Base-by-base conservation (phyloP, 1,140 invertebrate genomes). In the Mycetomoellerius zeteki region DNA sequence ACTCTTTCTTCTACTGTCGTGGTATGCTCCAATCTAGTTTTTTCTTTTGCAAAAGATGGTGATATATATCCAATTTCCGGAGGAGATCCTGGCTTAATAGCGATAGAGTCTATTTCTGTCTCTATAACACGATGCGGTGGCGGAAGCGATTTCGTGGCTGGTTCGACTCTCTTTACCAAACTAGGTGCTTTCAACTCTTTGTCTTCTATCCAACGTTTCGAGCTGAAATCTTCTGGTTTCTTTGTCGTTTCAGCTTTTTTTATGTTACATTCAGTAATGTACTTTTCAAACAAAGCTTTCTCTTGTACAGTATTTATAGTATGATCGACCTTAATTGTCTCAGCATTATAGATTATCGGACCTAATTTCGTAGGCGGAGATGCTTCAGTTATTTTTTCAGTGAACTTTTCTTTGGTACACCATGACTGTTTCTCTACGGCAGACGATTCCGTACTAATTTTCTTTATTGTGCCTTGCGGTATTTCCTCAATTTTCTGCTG, bases 21-120 rank as follows among this genome's bases (percentile, higher is more conserved):
- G 1, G 96, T 95, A 87, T 96, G 37, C 6, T 84, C 54, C 4
- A 47, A 24, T 24, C 24, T 1, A 47, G 27, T 95, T 0, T 96
- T 96, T 81, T 95, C 95, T 16, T 96, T 94, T 5, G 82, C 12
- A 19, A 88, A 27, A 60, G 94, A 94, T 8, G 94, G 93, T 56
- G 96, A 95, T 5, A 96, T 96, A 92, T 96, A 97, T 16, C 96
- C 96, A 16, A 97, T 97, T 94, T 97, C 96, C 24, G 97, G 96
- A 12, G 97, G 96, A 1, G 96, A 95, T 16, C 97, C 97, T 0
- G 96, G 97, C 92, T 97, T 95, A 14, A 97, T 90, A 64, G 86
- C 67, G 37, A 93, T 58, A 64, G 86, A 37, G 72, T 91, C 86
- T 7, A 58, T 24, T 62, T 86, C 86, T 1, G 91, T 67, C 50